Evolutionary conservation across 2,888 invertebrate genomes (phyloP), one percentile per base, ranked within the genome.

Genomic region (Hanleya hanleyi): DNA sequence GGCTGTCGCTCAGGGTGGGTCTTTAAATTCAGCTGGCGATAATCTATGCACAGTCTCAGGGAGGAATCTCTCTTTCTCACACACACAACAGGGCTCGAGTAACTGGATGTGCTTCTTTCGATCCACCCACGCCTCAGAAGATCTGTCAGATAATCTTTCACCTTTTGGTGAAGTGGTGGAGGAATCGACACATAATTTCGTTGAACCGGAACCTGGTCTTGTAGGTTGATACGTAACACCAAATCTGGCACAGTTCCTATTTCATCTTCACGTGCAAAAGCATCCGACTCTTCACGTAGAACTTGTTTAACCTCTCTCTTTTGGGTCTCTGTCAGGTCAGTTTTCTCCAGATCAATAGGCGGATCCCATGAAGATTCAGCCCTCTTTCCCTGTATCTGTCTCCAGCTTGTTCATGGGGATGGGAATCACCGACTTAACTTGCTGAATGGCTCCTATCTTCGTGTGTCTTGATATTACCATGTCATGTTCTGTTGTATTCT

Each of bases 121-220:
- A 80, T 77, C 69, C 67, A 81, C 1, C 75, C 75, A 32, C 71
- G 69, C 12, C 18, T 38, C 12, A 78, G 12, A 9, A 79, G 49
- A 37, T 78, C 75, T 9, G 33, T 36, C 29, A 82, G 32, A 37
- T 79, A 82, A 41, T 76, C 75, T 47, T 81, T 81, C 1, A 81
- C 81, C 49, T 82, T 79, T 32, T 75, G 15, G 67, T 73, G 74
- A 4, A 79, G 62, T 7, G 79, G 77, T 41, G 36, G 64, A 33
- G 77, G 79, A 26, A 82, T 62, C 4, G 78, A 69, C 9, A 36
- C 65, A 37, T 81, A 82, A 5, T 66, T 51, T 6, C 70, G 65
- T 47, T 75, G 65, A 12, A 81, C 79, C 18, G 77, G 78, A 1
- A 26, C 36, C 0, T 70, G n/a, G 51, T 82, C 82, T 12, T 33